A percentile compares a stretch with the other conserved stretches of the same genome.
Evolutionary conservation across 2,797 vertebrate genomes (phyloP).

Genomic region (Hylomyscus alleni): DNA sequence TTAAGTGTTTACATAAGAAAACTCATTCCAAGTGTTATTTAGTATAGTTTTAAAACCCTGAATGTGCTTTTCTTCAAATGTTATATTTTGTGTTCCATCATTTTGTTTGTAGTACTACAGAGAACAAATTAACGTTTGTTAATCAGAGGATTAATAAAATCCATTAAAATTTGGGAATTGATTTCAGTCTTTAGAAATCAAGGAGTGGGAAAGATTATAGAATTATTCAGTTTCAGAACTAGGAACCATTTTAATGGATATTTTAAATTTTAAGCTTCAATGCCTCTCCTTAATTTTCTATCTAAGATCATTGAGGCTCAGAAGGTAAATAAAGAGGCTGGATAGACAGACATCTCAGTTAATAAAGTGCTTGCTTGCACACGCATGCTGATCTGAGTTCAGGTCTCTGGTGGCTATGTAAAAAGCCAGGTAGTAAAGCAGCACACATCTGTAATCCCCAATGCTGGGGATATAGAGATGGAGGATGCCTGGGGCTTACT

Average conservation of each 20-base stretch:
- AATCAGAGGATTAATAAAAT: not conserved
- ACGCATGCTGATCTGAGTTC: not conserved
- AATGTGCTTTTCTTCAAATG: slow-evolving; percentile 8
- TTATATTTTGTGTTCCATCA: slow-evolving; percentile 6
- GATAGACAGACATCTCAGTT: not conserved
- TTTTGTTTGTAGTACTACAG: slow-evolving; percentile 19
- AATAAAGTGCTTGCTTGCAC: not conserved
- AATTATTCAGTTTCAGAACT: not conserved
- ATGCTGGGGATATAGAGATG: too few species aligned
- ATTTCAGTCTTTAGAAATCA: not conserved
- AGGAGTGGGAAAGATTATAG: not conserved
- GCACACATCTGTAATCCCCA: not conserved
- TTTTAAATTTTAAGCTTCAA: slow-evolving; percentile 37
- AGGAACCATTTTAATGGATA: not conserved
- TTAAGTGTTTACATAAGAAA: not conserved
- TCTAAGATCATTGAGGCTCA: not conserved
- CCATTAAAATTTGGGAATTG: not conserved
- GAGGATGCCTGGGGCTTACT: not conserved
- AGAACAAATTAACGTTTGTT: not conserved
- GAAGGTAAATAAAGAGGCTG: not conserved
- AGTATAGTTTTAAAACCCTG: not conserved
- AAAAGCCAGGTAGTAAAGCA: not conserved
- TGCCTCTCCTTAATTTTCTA: not conserved
- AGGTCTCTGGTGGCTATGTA: not conserved
- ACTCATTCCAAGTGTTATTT: not conserved